A percentile compares a stretch with the other conserved stretches of the same genome.
Conservation (phyloP, 1,140 invertebrate species). For the Lepidurus apus region DNA sequence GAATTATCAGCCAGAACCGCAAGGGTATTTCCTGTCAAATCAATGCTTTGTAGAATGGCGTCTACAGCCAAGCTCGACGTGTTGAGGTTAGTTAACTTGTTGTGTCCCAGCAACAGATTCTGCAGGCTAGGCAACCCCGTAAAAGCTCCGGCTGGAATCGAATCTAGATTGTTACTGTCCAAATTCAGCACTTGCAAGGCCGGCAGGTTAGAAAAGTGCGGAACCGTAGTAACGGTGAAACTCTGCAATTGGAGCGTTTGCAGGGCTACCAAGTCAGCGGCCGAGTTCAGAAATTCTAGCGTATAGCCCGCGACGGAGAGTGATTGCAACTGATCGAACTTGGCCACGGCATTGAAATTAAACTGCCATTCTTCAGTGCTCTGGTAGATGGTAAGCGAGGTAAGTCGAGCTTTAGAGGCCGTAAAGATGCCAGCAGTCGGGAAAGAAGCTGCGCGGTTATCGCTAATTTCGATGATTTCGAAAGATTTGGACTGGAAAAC, state of each 20-base stretch:
- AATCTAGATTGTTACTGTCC: conserved; percentile 26
- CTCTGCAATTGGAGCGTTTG: conserved; percentile 24
- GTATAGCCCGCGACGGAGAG: conserved; percentile 20
- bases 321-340: conserved; percentile 3
- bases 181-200: conserved; percentile 29
- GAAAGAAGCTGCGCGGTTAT: conserved; percentile 31
- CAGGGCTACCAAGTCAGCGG: conserved; percentile 14
- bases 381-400: conserved; percentile 28
- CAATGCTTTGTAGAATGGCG: background rate
- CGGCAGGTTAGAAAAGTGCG: conserved; percentile 18
- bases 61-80: conserved; percentile 22
- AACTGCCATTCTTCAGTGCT: conserved; percentile 29
- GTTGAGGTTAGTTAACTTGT: conserved; percentile 22
- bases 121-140: conserved; percentile 23
- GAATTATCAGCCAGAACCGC: background rate
- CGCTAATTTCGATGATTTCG: conserved; percentile 23
- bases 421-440: conserved; percentile 29
- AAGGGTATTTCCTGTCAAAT: conserved; percentile 24
- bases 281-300: background rate
- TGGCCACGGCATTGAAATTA: conserved; percentile 25
- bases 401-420: conserved; percentile 25
- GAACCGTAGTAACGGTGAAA: conserved; percentile 3
- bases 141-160: conserved; percentile 21
- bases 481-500: conserved; percentile 33
- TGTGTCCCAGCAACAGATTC: conserved; percentile 30